phyloP scores from a whole-genome alignment of 2,113 vertebrate genomes.

The Plectropomus leopardus region DNA sequence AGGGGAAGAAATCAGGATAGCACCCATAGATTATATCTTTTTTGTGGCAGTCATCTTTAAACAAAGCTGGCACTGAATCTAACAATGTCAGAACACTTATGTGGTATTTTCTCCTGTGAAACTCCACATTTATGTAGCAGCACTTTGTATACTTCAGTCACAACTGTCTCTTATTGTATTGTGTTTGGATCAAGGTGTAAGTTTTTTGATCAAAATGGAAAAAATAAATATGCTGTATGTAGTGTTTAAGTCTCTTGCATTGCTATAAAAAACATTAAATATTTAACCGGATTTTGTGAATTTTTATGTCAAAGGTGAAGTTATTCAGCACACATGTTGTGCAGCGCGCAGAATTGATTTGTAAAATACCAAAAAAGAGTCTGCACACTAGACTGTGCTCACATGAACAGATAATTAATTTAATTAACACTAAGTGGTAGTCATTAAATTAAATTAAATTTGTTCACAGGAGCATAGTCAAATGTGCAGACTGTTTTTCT shows the following conservation, averaged over 20 bases:
- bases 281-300: slow-evolving; percentile 15
- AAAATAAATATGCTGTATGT: slow-evolving; percentile 12
- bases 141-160: slow-evolving; percentile 44
- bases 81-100: slow-evolving; percentile 7
- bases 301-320: background rate
- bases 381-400: too few relatives aligned
- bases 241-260: slow-evolving; percentile 11
- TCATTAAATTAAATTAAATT: too few relatives aligned
- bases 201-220: background rate
- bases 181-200: slow-evolving; percentile 22
- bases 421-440: too few relatives aligned
- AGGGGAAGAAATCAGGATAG: background rate
- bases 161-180: slow-evolving; percentile 35
- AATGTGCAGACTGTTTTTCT: too few relatives aligned
- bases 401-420: too few relatives aligned
- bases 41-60: background rate
- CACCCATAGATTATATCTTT: background rate
- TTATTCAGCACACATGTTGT: slow-evolving; percentile 62
- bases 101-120: slow-evolving; percentile 40
- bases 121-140: slow-evolving; percentile 25
- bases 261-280: slow-evolving; percentile 44
- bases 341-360: slow-evolving; percentile 54
- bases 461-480: too few relatives aligned
- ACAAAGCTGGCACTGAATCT: slow-evolving; percentile 28
- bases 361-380: too few relatives aligned